Evolutionary conservation across 2,888 invertebrate species (phyloP).

Genomic region (Xestia c-nigrum): DNA sequence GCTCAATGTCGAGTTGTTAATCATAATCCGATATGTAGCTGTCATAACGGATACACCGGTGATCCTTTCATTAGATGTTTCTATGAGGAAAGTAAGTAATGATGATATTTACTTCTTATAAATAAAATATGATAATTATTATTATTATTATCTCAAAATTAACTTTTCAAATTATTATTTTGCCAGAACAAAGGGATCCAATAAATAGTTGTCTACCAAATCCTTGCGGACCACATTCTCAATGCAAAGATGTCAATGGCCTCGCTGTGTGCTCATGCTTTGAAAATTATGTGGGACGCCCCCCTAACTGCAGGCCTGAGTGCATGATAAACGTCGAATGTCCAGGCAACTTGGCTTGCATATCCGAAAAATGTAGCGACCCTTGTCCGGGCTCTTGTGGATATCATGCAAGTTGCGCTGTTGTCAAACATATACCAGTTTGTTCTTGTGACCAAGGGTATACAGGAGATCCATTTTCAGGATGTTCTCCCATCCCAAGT

Average conservation of each 20-base stretch:
- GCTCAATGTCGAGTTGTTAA: constrained; percentile 95
- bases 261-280: constrained; percentile 94
- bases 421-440: constrained; percentile 93
- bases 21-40: constrained; percentile 95
- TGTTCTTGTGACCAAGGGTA: constrained; percentile 93
- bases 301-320: constrained; percentile 95
- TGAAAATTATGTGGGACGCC: constrained; percentile 93
- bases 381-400: constrained; percentile 95
- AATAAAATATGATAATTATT: not conserved
- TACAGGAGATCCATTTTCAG: constrained; percentile 95
- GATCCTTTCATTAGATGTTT: constrained; percentile 94
- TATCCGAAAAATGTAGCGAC: constrained; percentile 93
- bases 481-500: constrained; percentile 92
- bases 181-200: constrained; percentile 83
- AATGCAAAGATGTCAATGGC: constrained; percentile 92
- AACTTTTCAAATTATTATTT: constrained; percentile 60
- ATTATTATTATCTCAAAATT: not conserved
- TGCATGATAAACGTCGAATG: constrained; percentile 94
- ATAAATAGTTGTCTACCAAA: constrained; percentile 93
- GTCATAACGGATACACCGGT: constrained; percentile 92
- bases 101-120: constrained; percentile 13
- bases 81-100: constrained; percentile 91
- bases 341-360: constrained; percentile 93
- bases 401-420: constrained; percentile 92
- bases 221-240: constrained; percentile 95